Evolutionary conservation across 2,113 vertebrate species (phyloP).

Genomic region (Urocitellus parryii): DNA sequence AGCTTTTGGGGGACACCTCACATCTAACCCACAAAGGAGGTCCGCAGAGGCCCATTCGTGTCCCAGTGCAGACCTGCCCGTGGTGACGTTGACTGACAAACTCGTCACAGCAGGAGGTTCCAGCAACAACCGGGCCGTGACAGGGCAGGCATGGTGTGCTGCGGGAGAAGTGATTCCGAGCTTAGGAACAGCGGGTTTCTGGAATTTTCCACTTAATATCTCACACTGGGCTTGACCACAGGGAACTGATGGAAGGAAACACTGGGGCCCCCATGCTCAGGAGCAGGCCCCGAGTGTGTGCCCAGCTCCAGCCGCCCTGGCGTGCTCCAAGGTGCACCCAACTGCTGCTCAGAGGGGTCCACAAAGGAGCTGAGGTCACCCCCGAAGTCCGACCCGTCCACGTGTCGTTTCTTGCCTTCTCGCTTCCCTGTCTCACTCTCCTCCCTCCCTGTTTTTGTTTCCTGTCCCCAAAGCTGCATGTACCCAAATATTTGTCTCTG

Average conservation of each 20-base stretch:
- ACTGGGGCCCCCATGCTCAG: background rate
- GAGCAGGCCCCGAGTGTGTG: background rate
- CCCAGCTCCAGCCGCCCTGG: background rate
- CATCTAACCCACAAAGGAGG: no score
- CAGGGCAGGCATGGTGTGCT: background rate
- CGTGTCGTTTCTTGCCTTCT: background rate
- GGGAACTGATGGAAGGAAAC: background rate
- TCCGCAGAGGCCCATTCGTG: no score
- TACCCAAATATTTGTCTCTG: background rate
- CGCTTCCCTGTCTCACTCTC: no score
- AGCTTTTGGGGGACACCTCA: no score
- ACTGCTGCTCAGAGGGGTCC: background rate
- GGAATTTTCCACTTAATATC: background rate
- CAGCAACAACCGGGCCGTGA: background rate
- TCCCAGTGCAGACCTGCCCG: background rate
- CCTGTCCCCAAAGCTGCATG: background rate
- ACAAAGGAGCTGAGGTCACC: no score
- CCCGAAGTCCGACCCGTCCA: background rate
- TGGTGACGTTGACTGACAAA: background rate
- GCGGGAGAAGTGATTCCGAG: background rate
- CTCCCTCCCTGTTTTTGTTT: background rate
- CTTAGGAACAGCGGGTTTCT: background rate
- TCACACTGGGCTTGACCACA: background rate
- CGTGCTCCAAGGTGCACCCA: rapidly evolving
- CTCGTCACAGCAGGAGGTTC: background rate